These are phyloP conservation scores for Drosophila barbarae DNA, from an alignment of 2,888 invertebrate species.

Conservation along the genomic window DNA sequence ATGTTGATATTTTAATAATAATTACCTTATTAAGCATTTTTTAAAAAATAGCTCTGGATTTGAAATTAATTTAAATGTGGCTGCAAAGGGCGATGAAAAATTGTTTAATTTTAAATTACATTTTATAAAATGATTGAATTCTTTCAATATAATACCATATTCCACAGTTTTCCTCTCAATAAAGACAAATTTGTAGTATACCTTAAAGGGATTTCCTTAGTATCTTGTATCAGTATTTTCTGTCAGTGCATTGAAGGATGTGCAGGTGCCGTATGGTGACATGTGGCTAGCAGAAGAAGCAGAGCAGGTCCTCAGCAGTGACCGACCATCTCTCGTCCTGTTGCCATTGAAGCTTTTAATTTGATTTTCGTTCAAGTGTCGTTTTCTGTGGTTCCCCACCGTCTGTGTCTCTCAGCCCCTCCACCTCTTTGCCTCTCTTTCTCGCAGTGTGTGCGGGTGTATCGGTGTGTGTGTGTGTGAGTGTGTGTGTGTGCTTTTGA, in stretches of 20 bases:
- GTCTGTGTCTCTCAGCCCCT: conserved; percentile 29
- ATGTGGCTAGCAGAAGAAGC: conserved; percentile 27
- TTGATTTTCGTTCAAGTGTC: conserved; percentile 76
- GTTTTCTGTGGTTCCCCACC: conserved; percentile 53
- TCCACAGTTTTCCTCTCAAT: not conserved
- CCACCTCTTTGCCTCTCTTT: conserved; percentile 18
- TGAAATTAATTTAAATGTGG: too few relatives aligned
- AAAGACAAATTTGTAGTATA: not conserved
- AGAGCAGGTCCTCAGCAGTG: conserved; percentile 24
- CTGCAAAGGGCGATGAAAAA: too few relatives aligned
- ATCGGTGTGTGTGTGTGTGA: conserved; percentile 12
- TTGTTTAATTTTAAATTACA: too few relatives aligned
- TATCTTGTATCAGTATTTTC: not conserved
- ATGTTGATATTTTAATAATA: too few relatives aligned
- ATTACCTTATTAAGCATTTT: too few relatives aligned
- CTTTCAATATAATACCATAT: not conserved
- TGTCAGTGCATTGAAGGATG: conserved; percentile 1
- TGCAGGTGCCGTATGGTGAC: conserved; percentile 42
- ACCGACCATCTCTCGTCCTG: conserved; percentile 51
- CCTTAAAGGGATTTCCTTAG: not conserved
- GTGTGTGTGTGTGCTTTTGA: conserved; percentile 18
- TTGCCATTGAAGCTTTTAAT: conserved; percentile 73
- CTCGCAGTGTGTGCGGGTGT: conserved; percentile 1
- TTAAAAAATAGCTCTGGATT: too few relatives aligned
- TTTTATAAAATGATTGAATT: too few relatives aligned